These are phyloP conservation scores for Falcunculus frontatus DNA, from an alignment of 2,113 vertebrate species.

Conservation along the genomic window DNA sequence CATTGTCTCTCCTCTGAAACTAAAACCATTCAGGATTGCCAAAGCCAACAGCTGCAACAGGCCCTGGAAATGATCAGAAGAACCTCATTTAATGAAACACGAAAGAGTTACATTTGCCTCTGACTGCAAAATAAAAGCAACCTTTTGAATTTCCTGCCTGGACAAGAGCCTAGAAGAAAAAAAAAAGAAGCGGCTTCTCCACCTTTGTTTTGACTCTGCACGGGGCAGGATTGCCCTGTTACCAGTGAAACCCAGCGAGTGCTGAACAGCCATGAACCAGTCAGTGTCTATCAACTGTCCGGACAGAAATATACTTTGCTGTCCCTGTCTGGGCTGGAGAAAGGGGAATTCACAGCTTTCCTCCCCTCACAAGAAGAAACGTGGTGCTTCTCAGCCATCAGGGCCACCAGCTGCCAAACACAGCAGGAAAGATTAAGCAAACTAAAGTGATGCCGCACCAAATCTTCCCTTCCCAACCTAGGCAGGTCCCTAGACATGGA, in stretches of 20 bases:
- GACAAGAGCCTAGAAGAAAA: not conserved
- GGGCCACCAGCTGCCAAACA: fast-evolving
- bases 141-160: not conserved
- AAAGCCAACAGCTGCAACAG: not conserved
- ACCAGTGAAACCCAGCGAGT: fast-evolving
- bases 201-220: not conserved
- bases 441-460: not conserved
- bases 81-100: not conserved
- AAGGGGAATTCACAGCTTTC: not conserved
- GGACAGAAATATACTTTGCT: fast-evolving
- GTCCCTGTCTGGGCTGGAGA: not conserved
- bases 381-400: not conserved
- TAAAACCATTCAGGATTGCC: not conserved
- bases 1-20: not conserved
- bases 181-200: not conserved
- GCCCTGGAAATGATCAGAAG: not conserved
- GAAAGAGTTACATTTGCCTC: not conserved
- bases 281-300: fast-evolving
- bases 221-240: not conserved
- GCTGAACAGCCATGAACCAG: not conserved
- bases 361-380: not conserved
- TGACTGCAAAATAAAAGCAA: not conserved
- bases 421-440: not conserved
- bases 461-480: not conserved
- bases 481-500: not conserved